Conservation (phyloP, 2,888 invertebrate species). For the Yponomeuta evonymella region DNA sequence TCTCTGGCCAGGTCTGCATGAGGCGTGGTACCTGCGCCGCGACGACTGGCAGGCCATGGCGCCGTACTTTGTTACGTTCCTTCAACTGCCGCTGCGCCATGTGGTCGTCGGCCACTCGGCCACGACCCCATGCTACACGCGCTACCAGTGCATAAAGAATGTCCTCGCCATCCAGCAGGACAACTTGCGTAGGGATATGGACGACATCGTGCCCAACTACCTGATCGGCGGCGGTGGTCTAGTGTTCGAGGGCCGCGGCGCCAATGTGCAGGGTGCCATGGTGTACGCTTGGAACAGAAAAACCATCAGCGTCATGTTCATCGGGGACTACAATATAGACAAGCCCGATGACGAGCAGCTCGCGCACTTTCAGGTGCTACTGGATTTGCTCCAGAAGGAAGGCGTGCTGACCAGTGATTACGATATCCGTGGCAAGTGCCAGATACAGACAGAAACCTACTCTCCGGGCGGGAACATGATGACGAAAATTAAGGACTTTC, state of each 20-base stretch:
- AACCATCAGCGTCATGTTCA: conserved; percentile 52
- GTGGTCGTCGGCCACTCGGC: conserved; percentile 58
- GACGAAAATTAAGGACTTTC: conserved; percentile 33
- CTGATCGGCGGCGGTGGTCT: conserved; percentile 52
- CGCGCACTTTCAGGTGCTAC: conserved; percentile 39
- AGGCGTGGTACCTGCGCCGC: conserved; percentile 60
- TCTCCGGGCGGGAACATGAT: conserved; percentile 48
- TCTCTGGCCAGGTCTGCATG: conserved; percentile 48
- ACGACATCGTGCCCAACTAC: conserved; percentile 59
- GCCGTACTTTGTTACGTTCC: conserved; percentile 36
- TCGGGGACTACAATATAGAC: conserved; percentile 48
- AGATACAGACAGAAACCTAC: conserved; percentile 36
- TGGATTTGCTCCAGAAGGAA: conserved; percentile 39
- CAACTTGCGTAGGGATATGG: conserved; percentile 38
- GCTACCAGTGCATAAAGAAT: conserved; percentile 41
- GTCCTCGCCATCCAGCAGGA: conserved; percentile 44
- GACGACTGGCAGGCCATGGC: conserved; percentile 59
- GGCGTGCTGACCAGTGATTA: conserved; percentile 41
- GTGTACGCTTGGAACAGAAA: conserved; percentile 41
- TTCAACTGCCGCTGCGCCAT: conserved; percentile 41
- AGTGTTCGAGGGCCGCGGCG: conserved; percentile 60
- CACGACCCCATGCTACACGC: conserved; percentile 36
- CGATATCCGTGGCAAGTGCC: conserved; percentile 47
- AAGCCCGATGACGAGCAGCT: conserved; percentile 38
- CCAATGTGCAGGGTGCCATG: conserved; percentile 51